Base-by-base conservation (phyloP, 92 coral and sea anemone genomes). In the Plumapathes pennacea region DNA sequence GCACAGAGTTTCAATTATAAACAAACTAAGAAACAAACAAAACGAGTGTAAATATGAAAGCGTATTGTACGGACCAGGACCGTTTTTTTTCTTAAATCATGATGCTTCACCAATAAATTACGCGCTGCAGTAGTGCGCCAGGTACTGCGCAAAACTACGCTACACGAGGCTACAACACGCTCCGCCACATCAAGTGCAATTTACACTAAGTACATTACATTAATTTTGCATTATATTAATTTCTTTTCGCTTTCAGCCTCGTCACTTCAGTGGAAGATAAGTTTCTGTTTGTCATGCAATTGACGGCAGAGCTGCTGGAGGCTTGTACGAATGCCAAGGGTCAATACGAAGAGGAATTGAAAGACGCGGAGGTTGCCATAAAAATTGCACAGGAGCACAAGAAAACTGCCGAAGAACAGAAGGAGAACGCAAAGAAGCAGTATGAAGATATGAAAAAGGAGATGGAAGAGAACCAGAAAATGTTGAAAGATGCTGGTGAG, bases 291-390 rank as follows among this genome's bases (percentile, higher is more conserved):
- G 83, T 76, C 21, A 67, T 76, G 76, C 31, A 67, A 3, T 24
- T 67, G 36, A 47, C 62, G 25, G 83, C 62, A 1, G 83, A 76
- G 38, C 76, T 76, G 8, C 67, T 76, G 14, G 83, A 76, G 11
- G 83, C 76, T n/a, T 76, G 83, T 21, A 76, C 83, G 37, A 57
- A 52, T 17, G 76, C 76, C 2, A 57, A 66, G 18, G 83, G 83
- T 13, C 83, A 76, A 26, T 43, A 76, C 37, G 76, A 76, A 28
- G 48, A 64, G 27, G 66, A 65, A 4, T 18, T 64, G 30, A 54
- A 57, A 38, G 61, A 55, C 27, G 36, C 58, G 9, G 29, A 65
- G 18, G 46, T 43, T 11, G 74, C 74, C 4, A 46, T 34, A 15
- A 11, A 55, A 36, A 68, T 74, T 25, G 67, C 67, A 1, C n/a